Evolutionary conservation across 2,888 invertebrate genomes (phyloP).

Genomic region (Agrotis ipsilon): DNA sequence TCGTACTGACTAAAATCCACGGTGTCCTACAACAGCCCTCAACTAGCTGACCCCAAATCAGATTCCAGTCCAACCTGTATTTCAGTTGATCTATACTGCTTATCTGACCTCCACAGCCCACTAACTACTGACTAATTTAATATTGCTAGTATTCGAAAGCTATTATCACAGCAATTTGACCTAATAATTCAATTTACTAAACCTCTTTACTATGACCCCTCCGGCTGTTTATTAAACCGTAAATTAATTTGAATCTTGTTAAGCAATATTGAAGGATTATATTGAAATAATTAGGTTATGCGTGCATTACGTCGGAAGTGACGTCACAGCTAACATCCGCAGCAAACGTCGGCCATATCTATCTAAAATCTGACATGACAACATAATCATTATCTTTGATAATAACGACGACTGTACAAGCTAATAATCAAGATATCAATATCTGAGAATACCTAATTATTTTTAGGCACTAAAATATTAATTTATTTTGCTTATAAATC

Average conservation of each 20-base stretch:
- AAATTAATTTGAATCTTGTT: neutral
- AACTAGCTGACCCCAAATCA: too few species aligned
- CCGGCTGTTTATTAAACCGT: neutral
- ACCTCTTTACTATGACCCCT: neutral
- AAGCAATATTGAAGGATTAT: conserved; percentile 10
- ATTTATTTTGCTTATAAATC: too few species aligned
- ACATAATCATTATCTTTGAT: conserved; percentile 19
- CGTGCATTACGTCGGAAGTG: conserved; percentile 19
- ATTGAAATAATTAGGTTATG: conserved; percentile 16
- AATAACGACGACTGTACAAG: neutral
- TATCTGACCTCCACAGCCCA: too few species aligned
- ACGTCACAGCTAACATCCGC: conserved; percentile 11
- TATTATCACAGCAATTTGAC: neutral
- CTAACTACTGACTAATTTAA: too few species aligned
- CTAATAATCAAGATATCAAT: conserved; percentile 16
- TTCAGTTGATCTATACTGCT: too few species aligned
- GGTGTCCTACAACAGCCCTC: too few species aligned
- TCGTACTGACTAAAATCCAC: too few species aligned
- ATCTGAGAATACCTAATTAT: neutral
- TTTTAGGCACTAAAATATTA: neutral
- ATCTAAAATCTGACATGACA: conserved; percentile 32
- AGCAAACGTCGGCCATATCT: conserved; percentile 18
- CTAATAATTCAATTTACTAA: neutral
- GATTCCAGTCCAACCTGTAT: too few species aligned
- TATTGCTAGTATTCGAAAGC: neutral